These are phyloP conservation scores for Achroia grisella DNA, from an alignment of 1,140 invertebrate species.

Conservation along the genomic window DNA sequence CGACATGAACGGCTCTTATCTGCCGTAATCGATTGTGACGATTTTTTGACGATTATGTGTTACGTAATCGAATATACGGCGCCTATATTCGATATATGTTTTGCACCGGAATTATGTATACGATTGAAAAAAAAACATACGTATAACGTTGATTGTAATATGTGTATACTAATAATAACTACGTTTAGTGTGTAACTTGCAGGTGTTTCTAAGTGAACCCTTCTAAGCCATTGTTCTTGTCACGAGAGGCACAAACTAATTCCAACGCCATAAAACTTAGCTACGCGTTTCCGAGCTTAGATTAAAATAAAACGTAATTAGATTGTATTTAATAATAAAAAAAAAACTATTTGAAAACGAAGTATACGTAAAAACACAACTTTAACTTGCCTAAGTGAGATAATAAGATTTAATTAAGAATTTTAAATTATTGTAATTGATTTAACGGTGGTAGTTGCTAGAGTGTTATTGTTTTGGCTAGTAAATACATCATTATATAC, in stretches of 20 bases:
- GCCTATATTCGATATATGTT: conserved; percentile 51
- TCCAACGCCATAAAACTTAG: conserved; percentile 30
- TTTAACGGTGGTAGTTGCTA: conserved; percentile 67
- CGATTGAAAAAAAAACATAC: conserved; percentile 66
- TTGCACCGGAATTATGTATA: conserved; percentile 70
- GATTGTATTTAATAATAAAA: conserved; percentile 34
- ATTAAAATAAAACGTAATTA: conserved; percentile 55
- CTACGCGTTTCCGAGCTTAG: conserved; percentile 59
- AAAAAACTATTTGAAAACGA: conserved; percentile 67
- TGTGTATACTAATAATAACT: conserved; percentile 64
- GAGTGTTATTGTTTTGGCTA: conserved; percentile 60
- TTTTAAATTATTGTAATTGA: conserved; percentile 70
- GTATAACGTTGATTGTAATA: conserved; percentile 72
- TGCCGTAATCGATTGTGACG: background rate
- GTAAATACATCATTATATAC: conserved; percentile 44
- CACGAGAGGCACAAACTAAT: conserved; percentile 25
- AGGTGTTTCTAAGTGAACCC: conserved; percentile 15
- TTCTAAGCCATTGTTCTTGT: conserved; percentile 25
- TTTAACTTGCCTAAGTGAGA: conserved; percentile 72
- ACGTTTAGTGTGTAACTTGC: conserved; percentile 34
- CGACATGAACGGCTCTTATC: conserved; percentile 16
- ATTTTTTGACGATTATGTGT: background rate
- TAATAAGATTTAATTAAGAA: conserved; percentile 64
- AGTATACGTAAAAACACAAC: conserved; percentile 70
- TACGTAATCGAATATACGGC: conserved; percentile 25